A percentile compares a stretch with the other conserved stretches of the same genome.
phyloP scores from a whole-genome alignment of 1,140 invertebrate species.

The Mactra quadrangularis region DNA sequence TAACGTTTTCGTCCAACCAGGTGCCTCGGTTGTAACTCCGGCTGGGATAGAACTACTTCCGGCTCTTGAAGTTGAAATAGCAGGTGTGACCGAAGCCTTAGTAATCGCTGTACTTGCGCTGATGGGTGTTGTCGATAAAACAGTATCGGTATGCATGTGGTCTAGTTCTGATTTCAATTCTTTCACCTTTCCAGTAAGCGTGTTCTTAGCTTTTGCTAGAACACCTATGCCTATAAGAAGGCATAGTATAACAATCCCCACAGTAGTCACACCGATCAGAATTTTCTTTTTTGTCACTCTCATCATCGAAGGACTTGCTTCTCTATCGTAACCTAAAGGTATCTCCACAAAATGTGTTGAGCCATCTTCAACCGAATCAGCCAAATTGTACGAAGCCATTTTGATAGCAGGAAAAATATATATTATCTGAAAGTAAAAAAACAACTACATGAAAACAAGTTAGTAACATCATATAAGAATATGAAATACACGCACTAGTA shows the following conservation, averaged over 20 bases:
- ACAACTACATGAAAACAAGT: too few species aligned
- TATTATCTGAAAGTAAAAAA: too few species aligned
- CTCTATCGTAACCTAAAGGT: too few species aligned
- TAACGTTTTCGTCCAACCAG: background rate
- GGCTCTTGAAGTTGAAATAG: background rate
- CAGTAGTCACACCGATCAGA: background rate
- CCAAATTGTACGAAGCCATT: too few species aligned
- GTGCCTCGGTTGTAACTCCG: too few species aligned
- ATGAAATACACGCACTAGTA: too few species aligned
- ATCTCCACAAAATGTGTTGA: too few species aligned
- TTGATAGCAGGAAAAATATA: too few species aligned
- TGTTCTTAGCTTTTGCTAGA: background rate
- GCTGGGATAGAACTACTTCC: background rate
- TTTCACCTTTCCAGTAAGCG: background rate
- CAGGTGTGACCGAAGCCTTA: background rate
- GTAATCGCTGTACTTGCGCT: background rate
- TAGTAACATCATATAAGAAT: too few species aligned
- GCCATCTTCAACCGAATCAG: too few species aligned
- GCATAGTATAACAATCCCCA: background rate
- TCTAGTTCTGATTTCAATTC: background rate
- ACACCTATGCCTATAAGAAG: conserved; percentile 17
- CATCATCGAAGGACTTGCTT: too few species aligned
- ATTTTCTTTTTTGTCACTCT: too few species aligned
- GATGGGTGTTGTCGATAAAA: background rate
- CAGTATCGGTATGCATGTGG: background rate